phyloP scores from a whole-genome alignment of 2,113 vertebrate genomes.

The Lophura nycthemera region DNA sequence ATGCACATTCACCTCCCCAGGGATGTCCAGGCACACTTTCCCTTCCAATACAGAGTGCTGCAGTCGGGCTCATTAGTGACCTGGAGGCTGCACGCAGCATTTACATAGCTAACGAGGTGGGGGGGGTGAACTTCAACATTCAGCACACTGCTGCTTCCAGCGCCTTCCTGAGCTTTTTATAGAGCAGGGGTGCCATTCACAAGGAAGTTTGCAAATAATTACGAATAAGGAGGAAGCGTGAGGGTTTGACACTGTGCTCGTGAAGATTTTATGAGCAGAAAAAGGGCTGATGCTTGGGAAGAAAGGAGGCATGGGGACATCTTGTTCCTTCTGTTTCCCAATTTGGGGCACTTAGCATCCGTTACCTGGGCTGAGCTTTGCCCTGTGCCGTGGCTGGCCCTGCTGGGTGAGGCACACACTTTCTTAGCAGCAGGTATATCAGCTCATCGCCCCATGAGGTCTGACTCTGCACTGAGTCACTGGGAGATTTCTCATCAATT shows the following conservation, averaged over 20 bases:
- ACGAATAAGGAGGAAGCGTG: slow-evolving; percentile 49
- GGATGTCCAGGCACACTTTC: slow-evolving; percentile 27
- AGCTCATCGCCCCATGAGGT: not conserved
- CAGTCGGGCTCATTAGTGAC: not conserved
- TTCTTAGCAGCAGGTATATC: slow-evolving; percentile 2
- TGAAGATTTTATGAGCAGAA: slow-evolving; percentile 49
- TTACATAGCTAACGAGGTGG: slow-evolving; percentile 47
- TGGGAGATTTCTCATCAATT: not conserved
- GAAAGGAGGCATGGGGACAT: not conserved
- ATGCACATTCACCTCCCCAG: not conserved
- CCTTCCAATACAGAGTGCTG: slow-evolving; percentile 19
- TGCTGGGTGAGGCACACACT: not conserved
- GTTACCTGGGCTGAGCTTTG: not conserved
- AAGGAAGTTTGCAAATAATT: slow-evolving; percentile 62
- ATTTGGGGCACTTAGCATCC: not conserved
- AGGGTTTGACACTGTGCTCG: slow-evolving; percentile 17
- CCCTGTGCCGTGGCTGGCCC: not conserved
- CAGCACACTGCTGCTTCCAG: not conserved
- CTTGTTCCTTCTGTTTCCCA: not conserved
- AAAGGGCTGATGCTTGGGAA: slow-evolving; percentile 9
- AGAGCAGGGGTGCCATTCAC: slow-evolving; percentile 57
- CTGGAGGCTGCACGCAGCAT: slow-evolving; percentile 28
- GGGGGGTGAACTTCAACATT: slow-evolving; percentile 57
- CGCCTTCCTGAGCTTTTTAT: slow-evolving; percentile 58
- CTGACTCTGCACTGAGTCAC: not conserved